phyloP scores from a whole-genome alignment of 1,140 invertebrate genomes.

The Popillia japonica region DNA sequence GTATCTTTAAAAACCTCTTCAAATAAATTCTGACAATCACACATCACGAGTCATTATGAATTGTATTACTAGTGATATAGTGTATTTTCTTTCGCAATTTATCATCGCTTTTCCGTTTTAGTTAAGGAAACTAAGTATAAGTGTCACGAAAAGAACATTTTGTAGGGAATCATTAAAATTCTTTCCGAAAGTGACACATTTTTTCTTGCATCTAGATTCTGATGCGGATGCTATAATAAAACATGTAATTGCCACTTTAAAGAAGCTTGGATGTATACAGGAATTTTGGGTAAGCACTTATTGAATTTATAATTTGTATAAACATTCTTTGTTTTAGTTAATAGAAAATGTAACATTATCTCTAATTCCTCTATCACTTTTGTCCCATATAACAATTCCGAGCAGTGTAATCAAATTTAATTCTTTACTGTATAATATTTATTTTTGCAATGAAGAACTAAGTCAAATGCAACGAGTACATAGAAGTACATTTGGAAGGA shows the following conservation, averaged over 20 bases:
- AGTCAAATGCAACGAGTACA: slow-evolving; percentile 7
- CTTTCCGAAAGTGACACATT: slow-evolving; percentile 29
- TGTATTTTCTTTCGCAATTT: not conserved
- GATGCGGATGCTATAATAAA: not conserved
- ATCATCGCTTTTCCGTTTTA: not conserved
- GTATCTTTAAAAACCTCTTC: too few species aligned
- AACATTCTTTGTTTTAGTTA: not conserved
- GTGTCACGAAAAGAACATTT: slow-evolving; percentile 21
- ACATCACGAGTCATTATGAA: too few species aligned
- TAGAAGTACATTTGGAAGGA: slow-evolving; percentile 4
- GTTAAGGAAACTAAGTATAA: slow-evolving; percentile 12
- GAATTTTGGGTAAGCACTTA: slow-evolving; percentile 13
- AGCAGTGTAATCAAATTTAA: not conserved
- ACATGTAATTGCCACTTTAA: not conserved
- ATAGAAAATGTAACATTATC: not conserved
- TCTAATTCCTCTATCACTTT: not conserved
- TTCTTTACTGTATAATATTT: slow-evolving; percentile 10
- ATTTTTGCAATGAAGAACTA: slow-evolving; percentile 17
- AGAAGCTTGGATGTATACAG: not conserved
- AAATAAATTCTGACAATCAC: too few species aligned
- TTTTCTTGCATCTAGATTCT: slow-evolving; percentile 13
- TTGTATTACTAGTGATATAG: not conserved
- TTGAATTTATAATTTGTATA: not conserved
- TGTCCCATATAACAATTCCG: not conserved
- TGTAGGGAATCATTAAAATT: slow-evolving; percentile 2